Evolutionary conservation across 2,888 invertebrate genomes (phyloP).

Genomic region (Drosophila mayaguana): DNA sequence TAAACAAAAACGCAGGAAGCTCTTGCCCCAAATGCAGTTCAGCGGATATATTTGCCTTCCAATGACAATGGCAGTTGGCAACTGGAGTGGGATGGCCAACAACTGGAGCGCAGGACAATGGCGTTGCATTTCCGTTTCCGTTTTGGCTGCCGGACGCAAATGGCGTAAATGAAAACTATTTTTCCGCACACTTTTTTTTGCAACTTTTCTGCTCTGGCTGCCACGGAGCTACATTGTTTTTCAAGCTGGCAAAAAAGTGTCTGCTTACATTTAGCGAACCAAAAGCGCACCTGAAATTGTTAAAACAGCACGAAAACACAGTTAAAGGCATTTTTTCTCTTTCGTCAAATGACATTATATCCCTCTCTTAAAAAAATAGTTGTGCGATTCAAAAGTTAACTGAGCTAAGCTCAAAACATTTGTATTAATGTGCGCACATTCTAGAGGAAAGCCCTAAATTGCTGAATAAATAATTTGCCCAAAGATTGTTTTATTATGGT

Average conservation of each 20-base stretch:
- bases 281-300: conserved; percentile 14
- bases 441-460: no score
- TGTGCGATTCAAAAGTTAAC: neutral
- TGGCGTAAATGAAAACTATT: conserved; percentile 72
- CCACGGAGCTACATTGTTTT: conserved; percentile 36
- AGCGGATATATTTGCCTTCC: conserved; percentile 68
- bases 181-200: conserved; percentile 19
- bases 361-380: neutral
- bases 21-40: conserved; percentile 51
- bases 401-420: neutral
- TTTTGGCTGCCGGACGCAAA: conserved; percentile 57
- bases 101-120: conserved; percentile 56
- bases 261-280: conserved; percentile 15
- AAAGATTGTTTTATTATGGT: neutral
- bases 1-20: conserved; percentile 27
- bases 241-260: conserved; percentile 48
- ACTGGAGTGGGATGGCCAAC: conserved; percentile 18
- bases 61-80: conserved; percentile 36
- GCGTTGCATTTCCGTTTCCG: conserved; percentile 76
- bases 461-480: neutral
- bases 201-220: conserved; percentile 28
- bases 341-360: neutral
- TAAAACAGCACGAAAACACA: conserved; percentile 1
- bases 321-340: neutral
- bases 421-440: neutral